phyloP scores from a whole-genome alignment of 2,113 vertebrate species.

The Cacatua alba region DNA sequence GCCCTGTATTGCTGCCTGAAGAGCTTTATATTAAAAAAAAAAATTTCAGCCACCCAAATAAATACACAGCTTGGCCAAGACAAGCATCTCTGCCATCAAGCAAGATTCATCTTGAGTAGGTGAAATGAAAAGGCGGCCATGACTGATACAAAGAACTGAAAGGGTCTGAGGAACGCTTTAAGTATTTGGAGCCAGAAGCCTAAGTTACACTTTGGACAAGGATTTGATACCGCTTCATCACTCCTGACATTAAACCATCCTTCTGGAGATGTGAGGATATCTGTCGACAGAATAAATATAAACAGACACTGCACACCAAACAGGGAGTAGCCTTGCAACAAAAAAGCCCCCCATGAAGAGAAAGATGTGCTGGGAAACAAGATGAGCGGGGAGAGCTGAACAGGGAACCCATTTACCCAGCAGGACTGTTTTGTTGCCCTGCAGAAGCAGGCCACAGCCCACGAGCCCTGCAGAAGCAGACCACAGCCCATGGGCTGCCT shows the following conservation, averaged over 20 bases:
- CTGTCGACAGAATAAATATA: not conserved
- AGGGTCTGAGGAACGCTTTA: not conserved
- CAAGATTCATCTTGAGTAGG: not conserved
- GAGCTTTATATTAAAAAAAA: not conserved
- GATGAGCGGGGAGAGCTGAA: not conserved
- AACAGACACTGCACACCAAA: not conserved
- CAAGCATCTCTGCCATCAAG: not conserved
- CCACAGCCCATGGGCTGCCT: not conserved
- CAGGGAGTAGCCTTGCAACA: not conserved
- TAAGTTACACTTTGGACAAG: not conserved
- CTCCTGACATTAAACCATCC: not conserved
- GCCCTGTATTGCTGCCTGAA: not conserved
- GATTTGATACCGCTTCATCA: not conserved
- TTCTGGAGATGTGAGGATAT: not conserved
- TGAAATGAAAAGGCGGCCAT: not conserved
- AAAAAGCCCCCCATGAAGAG: not conserved
- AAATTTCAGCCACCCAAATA: not conserved
- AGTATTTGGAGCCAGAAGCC: not conserved
- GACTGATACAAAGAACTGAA: not conserved
- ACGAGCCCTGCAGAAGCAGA: too few species aligned
- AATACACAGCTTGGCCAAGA: not conserved
- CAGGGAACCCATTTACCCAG: not conserved
- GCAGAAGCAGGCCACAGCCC: not conserved
- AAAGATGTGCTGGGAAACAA: not conserved
- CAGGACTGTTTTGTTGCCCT: not conserved